Conservation (phyloP, 2,113 vertebrate species). For the Indri indri region DNA sequence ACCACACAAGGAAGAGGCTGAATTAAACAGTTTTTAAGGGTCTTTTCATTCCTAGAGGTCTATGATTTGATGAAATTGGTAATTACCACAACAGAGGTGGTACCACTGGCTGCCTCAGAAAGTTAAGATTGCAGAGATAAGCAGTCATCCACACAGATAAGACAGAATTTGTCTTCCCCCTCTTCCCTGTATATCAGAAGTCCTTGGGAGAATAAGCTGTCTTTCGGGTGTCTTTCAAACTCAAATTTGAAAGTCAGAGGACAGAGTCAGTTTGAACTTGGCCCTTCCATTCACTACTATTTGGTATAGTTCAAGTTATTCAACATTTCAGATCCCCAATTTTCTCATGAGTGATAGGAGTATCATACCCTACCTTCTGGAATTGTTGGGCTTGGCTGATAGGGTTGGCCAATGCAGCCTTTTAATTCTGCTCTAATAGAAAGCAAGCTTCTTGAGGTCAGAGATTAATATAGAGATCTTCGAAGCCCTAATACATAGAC, state of each 20-base stretch:
- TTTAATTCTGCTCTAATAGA: neutral
- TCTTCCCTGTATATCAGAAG: neutral
- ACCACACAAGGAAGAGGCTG: neutral
- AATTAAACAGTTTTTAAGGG: neutral
- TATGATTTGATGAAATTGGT: neutral
- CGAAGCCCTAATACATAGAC: neutral
- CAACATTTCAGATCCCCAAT: neutral
- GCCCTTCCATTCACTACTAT: neutral
- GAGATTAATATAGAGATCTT: neutral
- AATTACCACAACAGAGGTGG: neutral
- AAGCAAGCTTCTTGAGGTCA: constrained; percentile 13
- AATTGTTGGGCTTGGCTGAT: neutral
- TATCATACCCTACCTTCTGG: neutral
- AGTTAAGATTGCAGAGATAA: neutral
- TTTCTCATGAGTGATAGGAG: neutral
- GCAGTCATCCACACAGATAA: neutral
- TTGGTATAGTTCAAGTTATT: neutral
- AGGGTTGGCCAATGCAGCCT: neutral
- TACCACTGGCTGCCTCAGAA: neutral
- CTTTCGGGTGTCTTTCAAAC: too few species aligned
- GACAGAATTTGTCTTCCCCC: neutral
- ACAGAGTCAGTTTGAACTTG: neutral
- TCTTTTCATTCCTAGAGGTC: neutral
- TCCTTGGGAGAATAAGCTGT: neutral
- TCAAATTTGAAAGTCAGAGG: neutral